These are phyloP conservation scores for Xerus rutilus DNA, from an alignment of 2,797 vertebrate species.

Conservation along the genomic window DNA sequence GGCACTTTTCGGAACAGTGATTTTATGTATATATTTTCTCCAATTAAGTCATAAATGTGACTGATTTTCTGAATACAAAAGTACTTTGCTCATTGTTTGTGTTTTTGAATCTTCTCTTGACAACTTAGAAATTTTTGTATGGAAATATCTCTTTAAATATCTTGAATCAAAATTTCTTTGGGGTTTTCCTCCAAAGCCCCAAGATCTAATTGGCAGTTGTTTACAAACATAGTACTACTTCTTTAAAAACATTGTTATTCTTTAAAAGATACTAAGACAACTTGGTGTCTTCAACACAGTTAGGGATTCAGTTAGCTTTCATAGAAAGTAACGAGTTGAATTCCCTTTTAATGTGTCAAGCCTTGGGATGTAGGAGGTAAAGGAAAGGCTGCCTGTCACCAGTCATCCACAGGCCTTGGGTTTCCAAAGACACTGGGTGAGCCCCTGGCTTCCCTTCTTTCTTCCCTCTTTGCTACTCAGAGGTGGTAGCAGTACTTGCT, in stretches of 20 bases:
- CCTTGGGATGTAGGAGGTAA: not conserved
- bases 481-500: not conserved
- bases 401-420: not conserved
- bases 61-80: conserved; percentile 32
- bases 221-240: not conserved
- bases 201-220: not conserved
- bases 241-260: not conserved
- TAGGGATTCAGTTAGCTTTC: not conserved
- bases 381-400: not conserved
- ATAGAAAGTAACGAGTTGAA: not conserved
- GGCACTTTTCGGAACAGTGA: not conserved
- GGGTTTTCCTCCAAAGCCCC: not conserved
- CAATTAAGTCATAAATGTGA: not conserved
- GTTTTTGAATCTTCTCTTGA: conserved; percentile 18
- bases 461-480: not conserved
- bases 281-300: not conserved
- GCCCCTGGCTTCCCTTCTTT: not conserved
- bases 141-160: conserved; percentile 1
- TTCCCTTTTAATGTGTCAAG: not conserved
- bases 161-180: conserved; percentile 37
- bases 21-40: not conserved
- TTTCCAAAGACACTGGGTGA: not conserved
- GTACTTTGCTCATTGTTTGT: not conserved
- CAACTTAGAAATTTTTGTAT: conserved; percentile 19
- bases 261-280: conserved; percentile 32